Evolutionary conservation across 2,113 vertebrate species (phyloP).

Genomic region (Orthonyx spaldingii): DNA sequence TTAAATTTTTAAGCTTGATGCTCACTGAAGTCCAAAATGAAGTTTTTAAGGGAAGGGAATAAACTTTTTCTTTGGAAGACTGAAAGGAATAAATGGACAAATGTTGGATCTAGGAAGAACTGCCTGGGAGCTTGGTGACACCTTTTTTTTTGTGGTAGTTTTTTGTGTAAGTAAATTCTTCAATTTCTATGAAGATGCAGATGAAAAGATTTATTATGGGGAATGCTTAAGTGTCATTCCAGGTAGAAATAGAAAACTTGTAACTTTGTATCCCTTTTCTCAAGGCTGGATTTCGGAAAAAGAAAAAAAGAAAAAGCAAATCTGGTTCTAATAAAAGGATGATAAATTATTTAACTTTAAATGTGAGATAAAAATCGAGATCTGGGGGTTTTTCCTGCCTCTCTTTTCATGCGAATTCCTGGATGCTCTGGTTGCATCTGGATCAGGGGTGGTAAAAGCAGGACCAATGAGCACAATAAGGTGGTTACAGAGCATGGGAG

Average conservation of each 20-base stretch:
- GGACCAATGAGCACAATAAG: background rate
- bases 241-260: background rate
- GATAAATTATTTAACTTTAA: background rate
- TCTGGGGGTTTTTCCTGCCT: accelerated
- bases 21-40: background rate
- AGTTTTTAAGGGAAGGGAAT: background rate
- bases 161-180: background rate
- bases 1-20: background rate
- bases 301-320: background rate
- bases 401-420: background rate
- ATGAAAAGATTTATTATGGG: background rate
- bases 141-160: background rate
- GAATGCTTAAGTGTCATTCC: background rate
- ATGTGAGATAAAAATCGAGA: background rate
- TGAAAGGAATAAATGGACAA: background rate
- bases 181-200: background rate
- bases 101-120: background rate
- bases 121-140: background rate
- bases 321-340: background rate
- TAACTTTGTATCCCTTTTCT: background rate
- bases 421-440: background rate
- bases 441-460: background rate
- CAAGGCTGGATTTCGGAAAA: background rate
- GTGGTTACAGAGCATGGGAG: background rate
- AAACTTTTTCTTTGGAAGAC: background rate